Percentiles rank a stretch among this genome's conserved stretches.
Conservation (phyloP, 2,888 invertebrate genomes). For the Mystacides longicornis region DNA sequence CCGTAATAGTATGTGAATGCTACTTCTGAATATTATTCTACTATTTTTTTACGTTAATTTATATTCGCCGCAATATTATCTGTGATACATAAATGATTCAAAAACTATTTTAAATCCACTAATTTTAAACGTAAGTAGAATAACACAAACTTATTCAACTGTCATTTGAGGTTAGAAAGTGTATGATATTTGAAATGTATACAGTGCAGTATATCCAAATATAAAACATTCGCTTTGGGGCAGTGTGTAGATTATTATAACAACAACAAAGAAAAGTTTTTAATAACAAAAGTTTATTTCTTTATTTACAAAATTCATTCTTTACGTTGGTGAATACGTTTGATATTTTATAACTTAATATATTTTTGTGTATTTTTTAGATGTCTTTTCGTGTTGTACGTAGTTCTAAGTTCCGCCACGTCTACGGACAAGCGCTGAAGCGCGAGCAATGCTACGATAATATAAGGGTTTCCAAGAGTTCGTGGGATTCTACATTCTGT, state of each 20-base stretch:
- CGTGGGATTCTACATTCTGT: conserved; percentile 98
- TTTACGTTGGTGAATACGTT: too few relatives aligned
- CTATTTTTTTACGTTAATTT: neutral
- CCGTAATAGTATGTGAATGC: too few relatives aligned
- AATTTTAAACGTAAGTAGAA: conserved; percentile 22
- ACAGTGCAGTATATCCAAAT: conserved; percentile 17
- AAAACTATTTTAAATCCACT: conserved; percentile 15
- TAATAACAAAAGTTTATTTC: conserved; percentile 33
- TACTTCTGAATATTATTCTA: neutral
- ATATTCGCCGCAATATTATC: conserved; percentile 30
- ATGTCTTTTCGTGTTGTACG: conserved; percentile 97
- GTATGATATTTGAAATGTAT: conserved; percentile 2
- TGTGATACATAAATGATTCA: conserved; percentile 28
- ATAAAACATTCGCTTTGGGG: conserved; percentile 30
- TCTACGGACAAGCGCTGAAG: conserved; percentile 70
- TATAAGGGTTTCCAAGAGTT: conserved; percentile 92
- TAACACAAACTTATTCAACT: conserved; percentile 17
- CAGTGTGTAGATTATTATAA: conserved; percentile 44
- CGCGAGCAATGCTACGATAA: conserved; percentile 97
- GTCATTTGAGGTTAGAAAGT: conserved; percentile 20
- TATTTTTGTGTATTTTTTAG: too few relatives aligned
- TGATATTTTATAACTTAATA: neutral
- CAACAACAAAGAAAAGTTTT: conserved; percentile 35
- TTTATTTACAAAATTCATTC: conserved; percentile 28
- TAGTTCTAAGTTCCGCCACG: conserved; percentile 97